phyloP scores from a whole-genome alignment of 2,888 invertebrate species.

The Polydrusus cervinus region DNA sequence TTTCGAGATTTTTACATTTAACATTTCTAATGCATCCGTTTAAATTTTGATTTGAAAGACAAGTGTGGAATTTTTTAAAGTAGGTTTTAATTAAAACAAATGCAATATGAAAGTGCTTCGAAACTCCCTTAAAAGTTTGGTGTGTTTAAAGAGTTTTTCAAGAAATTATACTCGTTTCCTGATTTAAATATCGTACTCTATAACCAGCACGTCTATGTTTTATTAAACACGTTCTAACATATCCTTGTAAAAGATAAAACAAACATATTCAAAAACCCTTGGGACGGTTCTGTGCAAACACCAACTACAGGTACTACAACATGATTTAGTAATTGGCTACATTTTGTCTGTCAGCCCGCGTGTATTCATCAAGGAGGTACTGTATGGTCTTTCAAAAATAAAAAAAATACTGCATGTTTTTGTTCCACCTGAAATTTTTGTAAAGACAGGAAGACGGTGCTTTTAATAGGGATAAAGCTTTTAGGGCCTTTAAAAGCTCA shows the following conservation, averaged over 20 bases:
- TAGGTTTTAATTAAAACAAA: too few relatives aligned
- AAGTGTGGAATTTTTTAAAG: too few relatives aligned
- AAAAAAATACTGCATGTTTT: background rate
- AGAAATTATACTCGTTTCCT: too few relatives aligned
- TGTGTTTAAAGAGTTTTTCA: too few relatives aligned
- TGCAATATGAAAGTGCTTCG: too few relatives aligned
- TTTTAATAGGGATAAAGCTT: background rate
- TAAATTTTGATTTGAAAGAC: too few relatives aligned
- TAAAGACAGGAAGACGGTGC: constrained; percentile 3
- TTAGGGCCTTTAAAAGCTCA: too few relatives aligned
- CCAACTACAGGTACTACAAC: constrained; percentile 15
- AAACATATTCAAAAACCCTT: constrained; percentile 7
- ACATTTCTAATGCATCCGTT: too few relatives aligned
- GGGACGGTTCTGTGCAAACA: constrained; percentile 20
- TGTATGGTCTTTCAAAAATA: background rate
- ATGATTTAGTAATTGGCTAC: constrained; percentile 34
- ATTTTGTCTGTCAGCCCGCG: constrained; percentile 27
- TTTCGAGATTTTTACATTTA: too few relatives aligned
- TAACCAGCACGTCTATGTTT: constrained; percentile 8
- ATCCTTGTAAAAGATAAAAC: constrained; percentile 6
- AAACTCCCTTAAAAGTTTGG: too few relatives aligned
- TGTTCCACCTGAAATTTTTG: constrained; percentile 1
- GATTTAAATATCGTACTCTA: background rate
- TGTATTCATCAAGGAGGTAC: constrained; percentile 15
- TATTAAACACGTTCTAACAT: background rate